These are phyloP conservation scores for Muricea muricata DNA, from an alignment of 92 coral and sea anemone genomes.

Conservation along the genomic window DNA sequence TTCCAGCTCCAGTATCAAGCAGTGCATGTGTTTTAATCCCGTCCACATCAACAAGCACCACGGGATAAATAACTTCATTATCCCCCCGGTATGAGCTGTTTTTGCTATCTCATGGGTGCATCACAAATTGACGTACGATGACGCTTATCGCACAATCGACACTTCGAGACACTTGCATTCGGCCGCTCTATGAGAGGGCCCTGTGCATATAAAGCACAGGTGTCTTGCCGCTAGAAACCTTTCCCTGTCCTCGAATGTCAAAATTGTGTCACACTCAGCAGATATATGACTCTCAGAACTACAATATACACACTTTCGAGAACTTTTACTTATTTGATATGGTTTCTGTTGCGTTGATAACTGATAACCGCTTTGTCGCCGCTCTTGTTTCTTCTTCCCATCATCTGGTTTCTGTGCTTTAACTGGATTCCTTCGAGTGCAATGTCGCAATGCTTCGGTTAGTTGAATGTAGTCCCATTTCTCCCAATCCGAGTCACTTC, in stretches of 20 bases:
- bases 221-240: slow-evolving; percentile 42
- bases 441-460: slow-evolving; percentile 23
- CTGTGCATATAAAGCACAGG: slow-evolving; percentile 57
- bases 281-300: slow-evolving; percentile 47
- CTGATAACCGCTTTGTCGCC: slow-evolving; percentile 13
- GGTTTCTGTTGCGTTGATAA: slow-evolving; percentile 20
- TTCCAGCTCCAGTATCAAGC: slow-evolving; percentile 66
- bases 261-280: slow-evolving; percentile 46
- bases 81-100: slow-evolving; percentile 26
- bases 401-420: slow-evolving; percentile 16
- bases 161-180: slow-evolving; percentile 32
- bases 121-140: not conserved
- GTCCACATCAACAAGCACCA: slow-evolving; percentile 51
- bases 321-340: slow-evolving; percentile 13
- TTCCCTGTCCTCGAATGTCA: slow-evolving; percentile 41
- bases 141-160: not conserved
- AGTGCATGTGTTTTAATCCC: slow-evolving; percentile 55
- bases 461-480: slow-evolving; percentile 32
- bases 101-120: slow-evolving; percentile 5
- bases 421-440: slow-evolving; percentile 46
- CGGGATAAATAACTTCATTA: slow-evolving; percentile 48
- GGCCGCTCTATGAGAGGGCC: slow-evolving; percentile 22
- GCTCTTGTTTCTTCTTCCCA: not conserved
- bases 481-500: slow-evolving; percentile 39
- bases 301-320: slow-evolving; percentile 37